Conservation (phyloP, 35 echinoderm and acorn worm species). For the Diadema setosum region DNA sequence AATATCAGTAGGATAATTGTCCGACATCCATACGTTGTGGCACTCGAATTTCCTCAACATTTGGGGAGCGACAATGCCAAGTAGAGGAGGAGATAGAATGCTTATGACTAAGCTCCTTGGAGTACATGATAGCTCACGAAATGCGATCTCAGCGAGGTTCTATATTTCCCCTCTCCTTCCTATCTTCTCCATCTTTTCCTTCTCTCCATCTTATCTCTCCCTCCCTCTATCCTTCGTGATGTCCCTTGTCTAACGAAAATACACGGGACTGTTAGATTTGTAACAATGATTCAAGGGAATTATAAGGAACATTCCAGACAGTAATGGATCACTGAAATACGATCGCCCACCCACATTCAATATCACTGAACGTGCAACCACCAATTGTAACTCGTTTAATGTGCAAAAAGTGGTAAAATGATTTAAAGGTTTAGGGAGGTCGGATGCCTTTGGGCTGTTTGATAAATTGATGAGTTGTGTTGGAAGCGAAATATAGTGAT, state of each 20-base stretch:
- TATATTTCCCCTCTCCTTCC: not conserved
- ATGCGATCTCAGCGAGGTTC: too few relatives aligned
- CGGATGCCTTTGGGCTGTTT: not conserved
- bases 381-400: not conserved
- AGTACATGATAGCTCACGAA: too few relatives aligned
- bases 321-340: not conserved
- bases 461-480: not conserved
- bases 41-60: too few relatives aligned
- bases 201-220: not conserved
- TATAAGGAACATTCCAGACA: not conserved
- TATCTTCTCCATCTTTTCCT: not conserved
- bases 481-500: not conserved
- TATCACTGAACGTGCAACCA: not conserved
- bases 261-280: too few relatives aligned
- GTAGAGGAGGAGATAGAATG: too few relatives aligned
- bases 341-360: not conserved
- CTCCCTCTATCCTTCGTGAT: not conserved
- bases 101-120: too few relatives aligned
- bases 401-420: not conserved
- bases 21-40: too few relatives aligned
- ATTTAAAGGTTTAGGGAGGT: not conserved
- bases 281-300: not conserved
- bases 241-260: not conserved
- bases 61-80: too few relatives aligned
- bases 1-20: too few relatives aligned